Evolutionary conservation across 2,888 invertebrate genomes (phyloP).

Genomic region (Frankliniella fusca): DNA sequence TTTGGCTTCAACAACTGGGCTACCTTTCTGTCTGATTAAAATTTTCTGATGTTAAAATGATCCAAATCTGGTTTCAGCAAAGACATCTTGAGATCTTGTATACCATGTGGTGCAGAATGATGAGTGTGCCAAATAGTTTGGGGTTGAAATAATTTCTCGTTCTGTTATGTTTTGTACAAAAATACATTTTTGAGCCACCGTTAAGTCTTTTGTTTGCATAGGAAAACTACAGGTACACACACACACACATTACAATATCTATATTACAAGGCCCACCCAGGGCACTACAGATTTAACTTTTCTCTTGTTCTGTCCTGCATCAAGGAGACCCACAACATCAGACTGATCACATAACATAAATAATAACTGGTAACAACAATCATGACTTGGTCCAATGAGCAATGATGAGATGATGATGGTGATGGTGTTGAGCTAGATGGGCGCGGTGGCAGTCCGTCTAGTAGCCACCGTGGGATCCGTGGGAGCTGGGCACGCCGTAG

Average conservation of each 20-base stretch:
- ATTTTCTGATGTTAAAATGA: not conserved
- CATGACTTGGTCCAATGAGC: not conserved
- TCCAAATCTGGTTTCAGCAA: not conserved
- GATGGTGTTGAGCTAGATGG: not conserved
- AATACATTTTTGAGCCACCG: constrained; percentile 18
- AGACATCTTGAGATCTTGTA: not conserved
- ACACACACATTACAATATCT: not conserved
- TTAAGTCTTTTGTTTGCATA: constrained; percentile 21
- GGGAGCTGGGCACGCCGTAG: constrained; percentile 36
- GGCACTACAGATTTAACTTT: not conserved
- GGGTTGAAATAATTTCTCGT: not conserved
- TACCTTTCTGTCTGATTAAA: not conserved
- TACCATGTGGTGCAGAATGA: not conserved
- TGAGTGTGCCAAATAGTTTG: not conserved
- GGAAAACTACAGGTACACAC: constrained; percentile 3
- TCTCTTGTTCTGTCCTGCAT: not conserved
- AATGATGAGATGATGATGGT: not conserved
- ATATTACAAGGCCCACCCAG: not conserved
- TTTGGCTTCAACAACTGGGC: not conserved
- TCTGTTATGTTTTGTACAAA: not conserved
- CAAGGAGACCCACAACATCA: constrained; percentile 4
- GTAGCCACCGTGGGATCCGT: constrained; percentile 36
- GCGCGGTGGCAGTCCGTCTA: not conserved
- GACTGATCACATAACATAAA: constrained; percentile 21
- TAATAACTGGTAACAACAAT: constrained; percentile 16